Evolutionary conservation across 2,113 vertebrate species (phyloP), one percentile per base, ranked within the genome.

Genomic region (Bufo gargarizans): DNA sequence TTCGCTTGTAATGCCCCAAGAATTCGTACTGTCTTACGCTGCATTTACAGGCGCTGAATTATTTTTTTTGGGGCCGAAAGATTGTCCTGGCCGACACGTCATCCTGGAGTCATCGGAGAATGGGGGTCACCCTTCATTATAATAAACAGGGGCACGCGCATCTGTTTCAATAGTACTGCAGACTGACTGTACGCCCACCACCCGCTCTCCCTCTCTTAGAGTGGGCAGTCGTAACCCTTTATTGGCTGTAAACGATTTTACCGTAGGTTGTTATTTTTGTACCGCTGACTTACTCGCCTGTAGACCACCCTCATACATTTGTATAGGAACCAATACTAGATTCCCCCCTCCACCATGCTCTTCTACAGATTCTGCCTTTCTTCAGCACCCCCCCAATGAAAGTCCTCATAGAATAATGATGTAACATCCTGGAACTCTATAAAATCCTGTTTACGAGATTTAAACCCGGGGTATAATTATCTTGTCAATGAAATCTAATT

Each of bases 371-470:
- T 22, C n/a, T 11, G 58, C 76, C 45, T 82, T 17, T 61, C 71
- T 49, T 13, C 53, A 45, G 49, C 20, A 67, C 7, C 53, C 69
- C 84, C 84, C 12, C 71, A 20, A 77, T 63, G 50, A 63, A 86
- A 59, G 56, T 22, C 72, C 65, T 50, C 56, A 65, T 22, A 65
- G 74, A 17, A 53, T 50, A 78, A 78, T 86, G 85, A 86, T 78
- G 74, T 86, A 61, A 86, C 59, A 86, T 86, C 85, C 85, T 67
- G 84, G 71, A 61, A 77, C 50, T 74, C 50, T 76, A 85, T 85
- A 85, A 61, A 56, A 22, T 58, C 47, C 55, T 58, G 50, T 72
- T 77, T 86, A 86, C 22, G 33, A 1, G 56, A 67, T 49, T 65
- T 78, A 17, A 8, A 77, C 50, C 59, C 85, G 20, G 5, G 17